Conservation (phyloP, 92 coral and sea anemone species). For the Palythoa grandiflora region DNA sequence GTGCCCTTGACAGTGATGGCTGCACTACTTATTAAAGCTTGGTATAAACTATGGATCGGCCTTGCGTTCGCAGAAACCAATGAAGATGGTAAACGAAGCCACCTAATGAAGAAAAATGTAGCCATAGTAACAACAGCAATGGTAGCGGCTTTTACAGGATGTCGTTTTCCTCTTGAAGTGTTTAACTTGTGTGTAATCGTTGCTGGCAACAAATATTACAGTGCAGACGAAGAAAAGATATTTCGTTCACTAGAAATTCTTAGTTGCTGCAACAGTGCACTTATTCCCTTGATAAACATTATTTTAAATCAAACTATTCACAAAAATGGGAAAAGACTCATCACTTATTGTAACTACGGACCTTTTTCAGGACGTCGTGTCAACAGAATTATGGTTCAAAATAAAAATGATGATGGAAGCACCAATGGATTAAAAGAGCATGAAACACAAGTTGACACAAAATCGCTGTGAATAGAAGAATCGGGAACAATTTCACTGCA, state of each 20-base stretch:
- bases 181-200: not conserved
- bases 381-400: constrained; percentile 26
- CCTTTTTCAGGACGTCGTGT: not conserved
- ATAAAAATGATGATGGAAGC: not conserved
- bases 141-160: constrained; percentile 5
- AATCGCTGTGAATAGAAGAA: not conserved
- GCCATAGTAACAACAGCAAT: constrained; percentile 35
- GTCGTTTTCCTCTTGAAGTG: constrained; percentile 28
- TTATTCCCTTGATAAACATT: not conserved
- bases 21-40: not conserved
- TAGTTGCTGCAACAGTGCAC: not conserved
- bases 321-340: not conserved
- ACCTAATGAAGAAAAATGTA: not conserved
- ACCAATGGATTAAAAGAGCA: not conserved
- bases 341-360: not conserved
- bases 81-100: not conserved
- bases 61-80: not conserved
- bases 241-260: not conserved
- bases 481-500: not conserved
- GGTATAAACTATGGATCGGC: constrained; percentile 6
- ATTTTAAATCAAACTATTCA: constrained; percentile 14
- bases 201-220: not conserved
- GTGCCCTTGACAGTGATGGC: not conserved
- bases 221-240: not conserved
- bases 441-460: not conserved